Base-by-base conservation (phyloP, 2,888 invertebrate genomes). In the Eudasyphora cyanicolor region DNA sequence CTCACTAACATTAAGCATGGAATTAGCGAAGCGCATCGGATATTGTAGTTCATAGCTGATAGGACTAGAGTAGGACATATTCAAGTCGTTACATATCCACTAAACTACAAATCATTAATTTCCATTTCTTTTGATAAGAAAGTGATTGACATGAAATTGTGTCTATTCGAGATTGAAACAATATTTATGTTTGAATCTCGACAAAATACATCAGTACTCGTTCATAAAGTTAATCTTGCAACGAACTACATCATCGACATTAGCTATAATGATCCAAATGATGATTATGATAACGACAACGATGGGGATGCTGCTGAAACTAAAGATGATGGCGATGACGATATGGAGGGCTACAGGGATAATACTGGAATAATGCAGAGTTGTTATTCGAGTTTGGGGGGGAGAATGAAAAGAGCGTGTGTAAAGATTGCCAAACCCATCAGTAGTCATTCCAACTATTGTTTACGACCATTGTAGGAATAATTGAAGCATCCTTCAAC, bases 161-260 rank as follows among this genome's bases (percentile, higher is more conserved):
- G n/a, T 10, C 14, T 45, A 76, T 21, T 38, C 27, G 38, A 76
- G 21, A 64, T 24, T 21, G 54, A 17, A 76, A 27, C 17, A 76
- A 42, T 54, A 35, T 35, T 69, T 76, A 76, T 69, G 75, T 10
- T 12, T 51, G n/a, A 10, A 69, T 38, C 29, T 60, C 60, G 7
- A 6, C 60, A 19, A 17, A 70, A 27, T 60, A 45, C 27, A 32
- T 19, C 27, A 49, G 76, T 45, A 69, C 24, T 57, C n/a, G 49
- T 54, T 60, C 69, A 70, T 60, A 77, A 76, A 77, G 19, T 70
- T 70, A 70, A 70, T 77, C 35, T 70, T 24, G 24, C 45, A 60
- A 45, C 45, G 29, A 76, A 69, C 38, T 12, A 45, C 69, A 32
- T n/a, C 14, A 21, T 64, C 21, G 10, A 14, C 32, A 1, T 62